Evolutionary conservation across 2,797 vertebrate species (phyloP), one percentile per base, ranked within the genome.

Genomic region (Lutjanus campechanus): DNA sequence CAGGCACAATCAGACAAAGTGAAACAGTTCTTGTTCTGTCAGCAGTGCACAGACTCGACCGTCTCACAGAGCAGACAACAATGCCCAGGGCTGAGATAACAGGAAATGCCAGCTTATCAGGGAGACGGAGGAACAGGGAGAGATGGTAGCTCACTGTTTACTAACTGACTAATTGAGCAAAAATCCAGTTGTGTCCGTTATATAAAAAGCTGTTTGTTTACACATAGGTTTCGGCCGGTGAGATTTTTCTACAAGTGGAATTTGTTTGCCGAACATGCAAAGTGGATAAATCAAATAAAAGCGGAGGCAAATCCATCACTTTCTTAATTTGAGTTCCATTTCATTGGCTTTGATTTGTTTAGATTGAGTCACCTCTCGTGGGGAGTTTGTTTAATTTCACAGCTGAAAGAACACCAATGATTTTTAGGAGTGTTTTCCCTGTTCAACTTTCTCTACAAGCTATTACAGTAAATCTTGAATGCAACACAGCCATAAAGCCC

Each of bases 31-130:
- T 91, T 82, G 89, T 90, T 92, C 90, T 86, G 86, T 91, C 90
- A 92, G 88, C 88, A 77, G 81, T 55, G 86, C 89, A 81, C 87
- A 81, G 84, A 81, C 77, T 82, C 78, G 41, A 65, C 89, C 73
- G 85, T 85, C 91, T 91, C 85, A 88, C 82, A 88, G 79, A 80
- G 86, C 86, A 89, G 91, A 94, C 92, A 92, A 94, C 94, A 95
- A 93, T 92, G 87, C 86, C 87, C 83, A 84, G 64, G 73, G 89
- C 89, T 81, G 82, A 93, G 91, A 94, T 93, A 95, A 95, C 95
- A 95, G 94, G 95, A 96, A 96, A 95, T 94, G 90, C 93, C 94
- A 94, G 90, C 91, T 94, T 94, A 94, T 94, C 89, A 85, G 79
- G 85, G 84, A 88, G 73, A 82, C 75, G 70, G 87, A 76, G 83